A percentile compares a stretch with the other conserved stretches of the same genome.
These are phyloP conservation scores for Harmothoe impar DNA, from an alignment of 2,888 invertebrate genomes.

Conservation along the genomic window DNA sequence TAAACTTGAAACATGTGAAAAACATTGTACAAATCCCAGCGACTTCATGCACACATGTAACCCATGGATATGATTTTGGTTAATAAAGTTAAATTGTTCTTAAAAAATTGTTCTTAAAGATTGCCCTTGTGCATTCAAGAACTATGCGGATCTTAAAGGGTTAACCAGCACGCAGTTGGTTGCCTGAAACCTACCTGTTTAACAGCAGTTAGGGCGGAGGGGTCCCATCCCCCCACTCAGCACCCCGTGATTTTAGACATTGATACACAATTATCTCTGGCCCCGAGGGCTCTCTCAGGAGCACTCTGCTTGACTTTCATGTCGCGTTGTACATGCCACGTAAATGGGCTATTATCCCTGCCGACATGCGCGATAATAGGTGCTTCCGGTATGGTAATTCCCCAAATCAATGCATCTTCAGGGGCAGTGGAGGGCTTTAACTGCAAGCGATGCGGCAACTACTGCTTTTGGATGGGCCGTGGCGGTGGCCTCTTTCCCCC, in stretches of 20 bases:
- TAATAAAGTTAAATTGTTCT: no score
- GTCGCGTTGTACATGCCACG: slow-evolving; percentile 14
- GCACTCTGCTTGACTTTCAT: slow-evolving; percentile 9
- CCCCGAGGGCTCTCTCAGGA: neutral
- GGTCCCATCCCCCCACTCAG: neutral
- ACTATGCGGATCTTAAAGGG: no score
- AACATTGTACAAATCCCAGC: no score
- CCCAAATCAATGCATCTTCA: slow-evolving; percentile 51
- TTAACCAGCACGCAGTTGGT: no score
- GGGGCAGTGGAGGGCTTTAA: neutral
- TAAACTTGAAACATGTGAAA: no score
- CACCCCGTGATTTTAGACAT: slow-evolving; percentile 24
- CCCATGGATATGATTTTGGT: no score
- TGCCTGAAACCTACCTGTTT: neutral
- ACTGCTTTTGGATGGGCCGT: neutral
- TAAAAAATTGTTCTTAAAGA: no score
- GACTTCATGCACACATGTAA: no score
- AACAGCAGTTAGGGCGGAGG: neutral
- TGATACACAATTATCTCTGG: slow-evolving; percentile 31
- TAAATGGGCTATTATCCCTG: slow-evolving; percentile 35
- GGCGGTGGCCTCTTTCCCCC: neutral
- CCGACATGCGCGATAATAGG: slow-evolving; percentile 31
- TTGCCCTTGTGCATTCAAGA: no score
- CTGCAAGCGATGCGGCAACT: neutral
- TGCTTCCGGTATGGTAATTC: slow-evolving; percentile 9